Conservation (phyloP, 2,113 vertebrate species). For the Mormyrus iriodes region DNA sequence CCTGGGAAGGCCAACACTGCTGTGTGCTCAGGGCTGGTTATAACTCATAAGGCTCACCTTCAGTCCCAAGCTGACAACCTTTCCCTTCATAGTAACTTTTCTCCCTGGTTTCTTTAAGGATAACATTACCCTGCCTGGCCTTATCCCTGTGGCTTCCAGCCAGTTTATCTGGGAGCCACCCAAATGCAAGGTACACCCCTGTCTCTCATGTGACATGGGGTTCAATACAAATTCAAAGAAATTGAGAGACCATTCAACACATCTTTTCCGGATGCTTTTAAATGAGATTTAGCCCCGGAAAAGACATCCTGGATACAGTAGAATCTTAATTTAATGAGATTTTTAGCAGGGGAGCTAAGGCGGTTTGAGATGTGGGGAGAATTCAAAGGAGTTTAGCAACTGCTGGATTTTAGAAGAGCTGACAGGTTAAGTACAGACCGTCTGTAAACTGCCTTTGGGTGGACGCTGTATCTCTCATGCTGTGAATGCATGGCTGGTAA, state of each 20-base stretch:
- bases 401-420: background rate
- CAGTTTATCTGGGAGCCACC: background rate
- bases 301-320: background rate
- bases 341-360: background rate
- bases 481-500: background rate
- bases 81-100: background rate
- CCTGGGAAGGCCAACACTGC: background rate
- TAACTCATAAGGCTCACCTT: background rate
- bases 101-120: background rate
- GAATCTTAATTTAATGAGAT: conserved; percentile 12
- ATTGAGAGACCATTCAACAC: background rate
- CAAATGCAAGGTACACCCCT: background rate
- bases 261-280: background rate
- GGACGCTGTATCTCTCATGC: background rate
- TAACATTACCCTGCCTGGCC: background rate
- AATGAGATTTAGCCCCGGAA: background rate
- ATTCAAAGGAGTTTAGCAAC: conserved; percentile 1
- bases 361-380: background rate
- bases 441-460: background rate
- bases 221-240: background rate
- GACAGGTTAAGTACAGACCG: background rate
- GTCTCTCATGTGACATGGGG: background rate
- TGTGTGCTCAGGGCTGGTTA: background rate
- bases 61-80: background rate
- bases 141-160: background rate